These are phyloP conservation scores for Peribatodes rhomboidaria DNA, from an alignment of 2,888 invertebrate species.

Conservation along the genomic window DNA sequence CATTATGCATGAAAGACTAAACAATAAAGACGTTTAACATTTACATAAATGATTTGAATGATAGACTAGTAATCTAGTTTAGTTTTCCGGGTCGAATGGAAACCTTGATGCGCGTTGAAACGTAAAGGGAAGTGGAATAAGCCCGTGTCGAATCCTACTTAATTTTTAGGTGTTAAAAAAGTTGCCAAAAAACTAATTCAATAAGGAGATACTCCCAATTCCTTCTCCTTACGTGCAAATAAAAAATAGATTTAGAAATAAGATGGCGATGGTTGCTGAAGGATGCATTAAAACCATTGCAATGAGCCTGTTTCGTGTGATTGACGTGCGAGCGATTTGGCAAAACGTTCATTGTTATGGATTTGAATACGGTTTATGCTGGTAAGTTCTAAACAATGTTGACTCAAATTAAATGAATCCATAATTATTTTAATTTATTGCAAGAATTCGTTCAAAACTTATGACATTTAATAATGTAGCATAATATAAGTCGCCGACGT, in stretches of 20 bases:
- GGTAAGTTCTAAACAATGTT: not conserved
- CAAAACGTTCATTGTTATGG: constrained; percentile 48
- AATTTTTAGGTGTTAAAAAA: constrained; percentile 20
- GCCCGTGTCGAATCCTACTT: constrained; percentile 55
- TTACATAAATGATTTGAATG: constrained; percentile 31
- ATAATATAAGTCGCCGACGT: not conserved
- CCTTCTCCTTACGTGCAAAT: constrained; percentile 47
- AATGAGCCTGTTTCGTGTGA: constrained; percentile 61
- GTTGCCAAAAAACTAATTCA: constrained; percentile 48
- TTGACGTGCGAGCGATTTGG: constrained; percentile 50
- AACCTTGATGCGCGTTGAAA: constrained; percentile 60
- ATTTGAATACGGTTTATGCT: constrained; percentile 5
- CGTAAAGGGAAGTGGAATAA: constrained; percentile 58
- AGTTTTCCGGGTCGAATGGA: constrained; percentile 53
- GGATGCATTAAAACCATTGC: constrained; percentile 59
- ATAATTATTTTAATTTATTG: too few relatives aligned
- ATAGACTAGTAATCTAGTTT: constrained; percentile 45
- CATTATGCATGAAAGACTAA: constrained; percentile 12
- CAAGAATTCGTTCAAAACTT: too few relatives aligned
- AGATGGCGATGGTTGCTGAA: constrained; percentile 44
- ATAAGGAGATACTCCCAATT: constrained; percentile 49
- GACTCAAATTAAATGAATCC: too few relatives aligned
- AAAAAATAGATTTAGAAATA: constrained; percentile 50
- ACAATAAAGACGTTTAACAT: constrained; percentile 22
- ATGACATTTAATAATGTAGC: too few relatives aligned